These are phyloP conservation scores for Staurois parvus DNA, from an alignment of 2,797 vertebrate species.

Conservation along the genomic window DNA sequence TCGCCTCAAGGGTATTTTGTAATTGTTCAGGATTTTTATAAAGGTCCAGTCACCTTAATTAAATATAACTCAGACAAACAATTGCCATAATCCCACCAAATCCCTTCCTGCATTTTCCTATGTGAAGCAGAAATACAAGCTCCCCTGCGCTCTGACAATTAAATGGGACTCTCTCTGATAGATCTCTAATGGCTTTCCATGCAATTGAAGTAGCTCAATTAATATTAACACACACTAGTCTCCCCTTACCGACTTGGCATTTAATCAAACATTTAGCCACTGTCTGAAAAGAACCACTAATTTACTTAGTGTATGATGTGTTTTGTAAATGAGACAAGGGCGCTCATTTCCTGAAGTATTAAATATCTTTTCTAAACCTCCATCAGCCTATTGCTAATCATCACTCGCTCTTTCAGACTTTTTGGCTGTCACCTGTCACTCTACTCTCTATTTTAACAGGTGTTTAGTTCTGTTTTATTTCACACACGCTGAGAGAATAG, in stretches of 20 bases:
- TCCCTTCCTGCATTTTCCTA: conserved; percentile 46
- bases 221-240: conserved; percentile 53
- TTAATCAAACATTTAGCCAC: conserved; percentile 43
- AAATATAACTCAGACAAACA: conserved; percentile 38
- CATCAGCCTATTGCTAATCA: conserved; percentile 25
- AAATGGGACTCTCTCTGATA: conserved; percentile 26
- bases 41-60: conserved; percentile 50
- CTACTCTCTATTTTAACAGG: conserved; percentile 53
- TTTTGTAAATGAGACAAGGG: conserved; percentile 40
- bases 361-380: conserved; percentile 43
- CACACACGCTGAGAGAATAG: conserved; percentile 18
- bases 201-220: conserved; percentile 47
- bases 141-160: conserved; percentile 32
- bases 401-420: conserved; percentile 12
- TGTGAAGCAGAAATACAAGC: conserved; percentile 40
- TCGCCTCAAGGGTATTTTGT: conserved; percentile 27
- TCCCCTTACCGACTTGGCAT: conserved; percentile 57
- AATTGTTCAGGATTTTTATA: conserved; percentile 44
- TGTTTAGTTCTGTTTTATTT: conserved; percentile 45
- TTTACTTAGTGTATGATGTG: conserved; percentile 43
- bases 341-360: conserved; percentile 46
- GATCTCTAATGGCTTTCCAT: conserved; percentile 16
- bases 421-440: conserved; percentile 54
- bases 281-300: conserved; percentile 38
- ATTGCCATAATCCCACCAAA: conserved; percentile 43